Evolutionary conservation across 1,140 invertebrate species (phyloP), one percentile per base, ranked within the genome.

Genomic region (Pachyrhynchus sulphureomaculatus): DNA sequence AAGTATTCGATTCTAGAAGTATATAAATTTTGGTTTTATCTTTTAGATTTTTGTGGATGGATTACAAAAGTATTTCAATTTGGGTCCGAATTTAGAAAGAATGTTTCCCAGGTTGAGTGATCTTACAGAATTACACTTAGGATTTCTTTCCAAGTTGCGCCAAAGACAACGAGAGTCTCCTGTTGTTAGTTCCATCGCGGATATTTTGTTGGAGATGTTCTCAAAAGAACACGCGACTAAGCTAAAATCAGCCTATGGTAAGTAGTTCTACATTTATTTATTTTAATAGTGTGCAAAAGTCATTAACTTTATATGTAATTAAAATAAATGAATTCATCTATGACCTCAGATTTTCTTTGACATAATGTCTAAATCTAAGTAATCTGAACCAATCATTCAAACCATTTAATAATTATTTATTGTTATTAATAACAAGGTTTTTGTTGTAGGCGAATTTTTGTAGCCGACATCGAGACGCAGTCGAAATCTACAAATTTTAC

Each of bases 101-200:
- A 89, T 97, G 83, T 97, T 98, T 79, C 94, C 94, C 0, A 82
- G 90, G 39, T 76, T 98, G 15, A 83, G 86, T 32, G 91, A 95
- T 71, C 82, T 97, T 45, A 90, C 92, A 63, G 86, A 92, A 62
- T 84, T 96, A 48, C 95, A 98, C 80, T 83, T 92, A 48, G 81
- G 76, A 49, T 92, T 98, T 77, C 80, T 96, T 8, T 80, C 85
- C 0, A 83, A 86, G 37, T 79, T 98, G 58, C 80, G 93, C 10
- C 84, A 86, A 26, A 81, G 92, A 4, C 95, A 97, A 76, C 80
- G 82, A 6, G 82, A 86, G 57, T 76, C 80, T 55, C 80, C 85
- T n/a, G 82, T 91, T 26, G 87, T 97, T 4, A 82, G 87, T 20
- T 87, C 88, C 9, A 88, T 98, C 29, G 89, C 91, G 1, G 91